A percentile compares a stretch with the other conserved stretches of the same genome.
These are phyloP conservation scores for Crambe crambe DNA, from an alignment of 37 sponge, comb jelly and placozoan species.

Conservation along the genomic window DNA sequence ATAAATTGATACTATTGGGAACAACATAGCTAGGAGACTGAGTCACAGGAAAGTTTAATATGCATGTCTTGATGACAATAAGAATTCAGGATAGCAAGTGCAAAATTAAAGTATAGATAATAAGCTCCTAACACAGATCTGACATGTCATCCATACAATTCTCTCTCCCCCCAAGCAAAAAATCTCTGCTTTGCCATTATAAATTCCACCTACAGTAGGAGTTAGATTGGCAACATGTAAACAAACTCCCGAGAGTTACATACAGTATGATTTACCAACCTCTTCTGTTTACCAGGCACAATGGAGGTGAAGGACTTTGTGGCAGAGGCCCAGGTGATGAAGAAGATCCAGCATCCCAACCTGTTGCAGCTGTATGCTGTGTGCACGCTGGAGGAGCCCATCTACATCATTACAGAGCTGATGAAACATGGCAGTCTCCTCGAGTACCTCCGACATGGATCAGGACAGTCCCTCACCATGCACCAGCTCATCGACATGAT, in stretches of 20 bases:
- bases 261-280: not conserved
- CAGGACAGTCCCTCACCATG: slow-evolving; percentile 73
- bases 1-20: no score
- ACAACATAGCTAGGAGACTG: no score
- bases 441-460: slow-evolving; percentile 78
- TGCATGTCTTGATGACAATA: no score
- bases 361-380: slow-evolving; percentile 90
- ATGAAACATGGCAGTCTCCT: slow-evolving; percentile 92
- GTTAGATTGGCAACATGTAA: not conserved
- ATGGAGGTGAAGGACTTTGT: slow-evolving; percentile 89
- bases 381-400: slow-evolving; percentile 91
- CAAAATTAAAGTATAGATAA: no score
- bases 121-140: no score
- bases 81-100: no score
- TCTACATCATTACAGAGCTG: slow-evolving; percentile 95
- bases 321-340: slow-evolving; percentile 92
- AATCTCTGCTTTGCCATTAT: no score
- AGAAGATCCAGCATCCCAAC: slow-evolving; percentile 89
- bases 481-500: slow-evolving; percentile 89
- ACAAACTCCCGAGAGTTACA: not conserved
- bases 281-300: slow-evolving; percentile 37
- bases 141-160: no score
- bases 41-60: no score
- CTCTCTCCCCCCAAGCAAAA: no score
- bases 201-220: no score